Percentiles rank a stretch among this genome's conserved stretches.
Conservation (phyloP, 2,797 vertebrate species). For the Eidolon dupreanum region DNA sequence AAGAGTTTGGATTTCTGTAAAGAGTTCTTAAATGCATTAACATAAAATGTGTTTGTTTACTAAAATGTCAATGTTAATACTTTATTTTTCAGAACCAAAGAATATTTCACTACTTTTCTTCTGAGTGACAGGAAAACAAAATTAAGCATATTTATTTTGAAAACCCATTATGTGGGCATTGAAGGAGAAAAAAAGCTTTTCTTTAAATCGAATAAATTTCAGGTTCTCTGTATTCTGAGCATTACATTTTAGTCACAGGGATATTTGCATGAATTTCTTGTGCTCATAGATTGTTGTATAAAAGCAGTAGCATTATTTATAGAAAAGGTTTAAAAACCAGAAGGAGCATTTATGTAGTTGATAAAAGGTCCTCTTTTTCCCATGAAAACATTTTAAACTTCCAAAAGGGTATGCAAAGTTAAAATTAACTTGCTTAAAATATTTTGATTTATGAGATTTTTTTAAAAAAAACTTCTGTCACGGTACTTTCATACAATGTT, state of each 20-base stretch:
- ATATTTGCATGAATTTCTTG: constrained; percentile 31
- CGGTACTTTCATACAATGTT: neutral
- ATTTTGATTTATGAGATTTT: neutral
- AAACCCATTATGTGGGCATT: constrained; percentile 29
- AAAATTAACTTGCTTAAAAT: constrained; percentile 2
- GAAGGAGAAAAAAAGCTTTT: neutral
- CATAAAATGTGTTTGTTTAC: neutral
- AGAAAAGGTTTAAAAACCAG: constrained; percentile 48
- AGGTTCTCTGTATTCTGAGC: neutral
- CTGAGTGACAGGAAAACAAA: constrained; percentile 21
- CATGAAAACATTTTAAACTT: constrained; percentile 31
- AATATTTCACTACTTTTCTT: neutral
- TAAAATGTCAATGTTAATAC: neutral
- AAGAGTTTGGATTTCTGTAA: neutral
- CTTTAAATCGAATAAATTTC: constrained; percentile 36
- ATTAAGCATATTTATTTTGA: constrained; percentile 41
- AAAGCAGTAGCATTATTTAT: constrained; percentile 13
- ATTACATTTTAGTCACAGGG: constrained; percentile 15
- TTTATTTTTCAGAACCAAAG: constrained; percentile 1
- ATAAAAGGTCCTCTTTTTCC: constrained; percentile 1
- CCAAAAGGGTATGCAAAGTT: neutral
- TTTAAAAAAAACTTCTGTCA: neutral
- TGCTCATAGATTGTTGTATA: constrained; percentile 45
- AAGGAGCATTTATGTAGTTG: neutral
- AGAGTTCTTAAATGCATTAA: neutral